Percentiles rank a stretch among this genome's conserved stretches.
Evolutionary conservation across 2,888 invertebrate species (phyloP).

Genomic region (Fissipunctia ypsillon): DNA sequence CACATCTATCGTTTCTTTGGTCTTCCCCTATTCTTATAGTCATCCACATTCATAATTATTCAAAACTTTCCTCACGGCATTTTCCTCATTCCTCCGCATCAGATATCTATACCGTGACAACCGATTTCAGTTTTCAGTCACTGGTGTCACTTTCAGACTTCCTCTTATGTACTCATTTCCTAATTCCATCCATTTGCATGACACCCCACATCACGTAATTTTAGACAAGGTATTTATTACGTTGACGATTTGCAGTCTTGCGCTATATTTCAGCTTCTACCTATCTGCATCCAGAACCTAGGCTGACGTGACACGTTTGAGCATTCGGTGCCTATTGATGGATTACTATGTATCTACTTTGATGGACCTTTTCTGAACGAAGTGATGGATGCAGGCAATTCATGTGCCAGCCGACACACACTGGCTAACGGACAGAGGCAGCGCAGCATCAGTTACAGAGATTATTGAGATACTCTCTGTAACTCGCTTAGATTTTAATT

Average conservation of each 20-base stretch:
- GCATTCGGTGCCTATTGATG: slow-evolving; percentile 39
- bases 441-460: slow-evolving; percentile 20
- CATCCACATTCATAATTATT: too few species aligned
- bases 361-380: slow-evolving; percentile 50
- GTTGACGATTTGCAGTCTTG: slow-evolving; percentile 5
- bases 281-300: slow-evolving; percentile 20
- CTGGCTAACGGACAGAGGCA: slow-evolving; percentile 23
- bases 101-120: too few species aligned
- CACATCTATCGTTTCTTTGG: too few species aligned
- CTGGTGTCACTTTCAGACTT: too few species aligned
- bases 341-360: slow-evolving; percentile 48
- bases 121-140: too few species aligned
- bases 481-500: slow-evolving; percentile 12
- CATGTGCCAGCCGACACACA: slow-evolving; percentile 33
- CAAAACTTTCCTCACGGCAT: too few species aligned
- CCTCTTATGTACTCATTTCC: too few species aligned
- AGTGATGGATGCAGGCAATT: slow-evolving; percentile 51
- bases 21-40: too few species aligned
- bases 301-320: slow-evolving; percentile 39
- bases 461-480: slow-evolving; percentile 19
- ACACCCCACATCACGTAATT: neutral
- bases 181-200: too few species aligned
- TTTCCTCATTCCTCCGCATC: too few species aligned
- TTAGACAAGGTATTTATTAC: neutral
- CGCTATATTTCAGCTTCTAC: slow-evolving; percentile 15